Percentiles rank a stretch among this genome's conserved stretches.
These are phyloP conservation scores for Pteropus alecto DNA, from an alignment of 2,113 vertebrate species.

Conservation along the genomic window DNA sequence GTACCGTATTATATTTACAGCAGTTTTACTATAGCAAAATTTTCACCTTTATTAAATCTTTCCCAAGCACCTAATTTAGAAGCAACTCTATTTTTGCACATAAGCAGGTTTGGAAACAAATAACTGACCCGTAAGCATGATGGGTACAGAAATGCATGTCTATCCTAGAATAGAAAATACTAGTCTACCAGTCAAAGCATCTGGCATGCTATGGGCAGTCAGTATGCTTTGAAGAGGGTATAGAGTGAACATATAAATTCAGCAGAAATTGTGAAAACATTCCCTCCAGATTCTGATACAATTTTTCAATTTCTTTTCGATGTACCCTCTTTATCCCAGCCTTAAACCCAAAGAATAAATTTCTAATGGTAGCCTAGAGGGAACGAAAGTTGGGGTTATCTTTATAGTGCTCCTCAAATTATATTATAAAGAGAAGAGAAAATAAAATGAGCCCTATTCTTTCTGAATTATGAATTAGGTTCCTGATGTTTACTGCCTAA, in stretches of 20 bases:
- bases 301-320: not conserved
- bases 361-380: not conserved
- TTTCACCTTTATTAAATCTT: conserved; percentile 6
- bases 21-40: conserved; percentile 41
- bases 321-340: not conserved
- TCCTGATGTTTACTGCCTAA: not conserved
- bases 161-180: not conserved
- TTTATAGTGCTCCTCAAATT: not conserved
- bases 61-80: conserved; percentile 25
- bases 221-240: not conserved
- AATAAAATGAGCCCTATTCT: not conserved
- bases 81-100: not conserved
- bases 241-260: not conserved
- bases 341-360: not conserved
- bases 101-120: not conserved
- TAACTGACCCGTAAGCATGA: not conserved
- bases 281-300: not conserved
- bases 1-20: not conserved
- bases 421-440: not conserved
- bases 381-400: not conserved
- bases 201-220: not conserved
- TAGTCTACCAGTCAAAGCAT: not conserved
- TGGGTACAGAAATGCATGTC: not conserved
- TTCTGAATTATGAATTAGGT: not conserved
- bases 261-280: not conserved